phyloP scores from a whole-genome alignment of 1,140 invertebrate genomes.

The Rhopalosiphum maidis region DNA sequence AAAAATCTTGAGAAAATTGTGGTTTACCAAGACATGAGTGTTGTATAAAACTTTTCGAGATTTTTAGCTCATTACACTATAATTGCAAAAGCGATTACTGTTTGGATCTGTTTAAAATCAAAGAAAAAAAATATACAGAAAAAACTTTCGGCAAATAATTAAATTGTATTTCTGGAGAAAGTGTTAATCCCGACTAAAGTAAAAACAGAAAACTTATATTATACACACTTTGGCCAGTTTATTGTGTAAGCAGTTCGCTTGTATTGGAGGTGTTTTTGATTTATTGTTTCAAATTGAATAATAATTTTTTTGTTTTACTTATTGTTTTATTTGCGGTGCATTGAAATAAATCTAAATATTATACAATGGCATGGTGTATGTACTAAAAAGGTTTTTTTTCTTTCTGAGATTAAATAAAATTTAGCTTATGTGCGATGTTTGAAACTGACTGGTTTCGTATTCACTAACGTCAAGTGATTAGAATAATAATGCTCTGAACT shows the following conservation, averaged over 20 bases:
- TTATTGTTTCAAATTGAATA: background rate
- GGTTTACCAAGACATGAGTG: too few species aligned
- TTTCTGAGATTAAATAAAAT: background rate
- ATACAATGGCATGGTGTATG: background rate
- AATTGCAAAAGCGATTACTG: background rate
- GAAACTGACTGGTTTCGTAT: background rate
- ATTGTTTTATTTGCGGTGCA: background rate
- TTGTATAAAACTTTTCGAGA: too few species aligned
- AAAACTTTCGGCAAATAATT: background rate
- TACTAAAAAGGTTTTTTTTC: background rate
- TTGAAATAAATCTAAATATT: constrained; percentile 20
- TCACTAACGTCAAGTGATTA: background rate
- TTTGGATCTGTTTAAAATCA: background rate
- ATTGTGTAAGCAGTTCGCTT: background rate
- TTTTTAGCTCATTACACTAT: too few species aligned
- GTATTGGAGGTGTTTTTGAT: background rate
- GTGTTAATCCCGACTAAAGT: background rate
- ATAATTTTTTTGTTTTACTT: background rate
- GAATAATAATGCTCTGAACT: background rate
- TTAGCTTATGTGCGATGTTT: background rate
- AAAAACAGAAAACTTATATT: background rate
- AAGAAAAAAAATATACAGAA: background rate
- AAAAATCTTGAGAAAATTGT: too few species aligned
- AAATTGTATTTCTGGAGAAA: background rate
- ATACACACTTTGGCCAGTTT: background rate